These are phyloP conservation scores for Argopecten irradians DNA, from an alignment of 1,140 invertebrate genomes.

Conservation along the genomic window DNA sequence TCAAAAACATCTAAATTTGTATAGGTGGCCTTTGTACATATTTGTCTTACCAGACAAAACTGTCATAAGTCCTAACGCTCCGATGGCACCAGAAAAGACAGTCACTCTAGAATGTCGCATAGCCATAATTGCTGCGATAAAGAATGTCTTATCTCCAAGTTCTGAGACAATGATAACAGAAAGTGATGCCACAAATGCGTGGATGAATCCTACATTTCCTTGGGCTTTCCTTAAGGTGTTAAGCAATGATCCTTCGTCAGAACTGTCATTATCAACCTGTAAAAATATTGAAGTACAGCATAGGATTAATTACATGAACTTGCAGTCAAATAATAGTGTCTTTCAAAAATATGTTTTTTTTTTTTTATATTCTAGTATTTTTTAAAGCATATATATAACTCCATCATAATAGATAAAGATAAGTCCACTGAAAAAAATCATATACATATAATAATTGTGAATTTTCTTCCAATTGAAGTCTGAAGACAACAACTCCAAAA, in stretches of 20 bases:
- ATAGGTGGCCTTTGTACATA: too few species aligned
- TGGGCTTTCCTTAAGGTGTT: constrained; percentile 52
- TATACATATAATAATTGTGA: too few species aligned
- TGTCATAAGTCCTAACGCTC: constrained; percentile 96
- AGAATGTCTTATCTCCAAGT: constrained; percentile 99
- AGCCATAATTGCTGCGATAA: constrained; percentile 99
- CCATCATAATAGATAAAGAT: too few species aligned
- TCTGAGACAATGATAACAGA: constrained; percentile 98
- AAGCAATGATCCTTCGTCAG: constrained; percentile 55
- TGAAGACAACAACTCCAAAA: too few species aligned
- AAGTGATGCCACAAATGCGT: constrained; percentile 95
- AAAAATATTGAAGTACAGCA: not conserved
- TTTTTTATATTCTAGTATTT: too few species aligned
- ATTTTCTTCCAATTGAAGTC: too few species aligned
- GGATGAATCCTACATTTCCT: constrained; percentile 85
- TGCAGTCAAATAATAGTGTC: constrained; percentile 25
- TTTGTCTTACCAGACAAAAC: constrained; percentile 90
- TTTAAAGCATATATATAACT: too few species aligned
- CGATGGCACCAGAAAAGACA: constrained; percentile 95
- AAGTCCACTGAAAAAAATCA: too few species aligned
- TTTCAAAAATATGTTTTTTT: not conserved
- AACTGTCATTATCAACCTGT: constrained; percentile 46
- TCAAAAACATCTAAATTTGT: too few species aligned
- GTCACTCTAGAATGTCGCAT: constrained; percentile 96
- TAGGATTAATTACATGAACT: not conserved